Base-by-base conservation (phyloP, 2,113 vertebrate genomes). In the Amblyopsis rosae region DNA sequence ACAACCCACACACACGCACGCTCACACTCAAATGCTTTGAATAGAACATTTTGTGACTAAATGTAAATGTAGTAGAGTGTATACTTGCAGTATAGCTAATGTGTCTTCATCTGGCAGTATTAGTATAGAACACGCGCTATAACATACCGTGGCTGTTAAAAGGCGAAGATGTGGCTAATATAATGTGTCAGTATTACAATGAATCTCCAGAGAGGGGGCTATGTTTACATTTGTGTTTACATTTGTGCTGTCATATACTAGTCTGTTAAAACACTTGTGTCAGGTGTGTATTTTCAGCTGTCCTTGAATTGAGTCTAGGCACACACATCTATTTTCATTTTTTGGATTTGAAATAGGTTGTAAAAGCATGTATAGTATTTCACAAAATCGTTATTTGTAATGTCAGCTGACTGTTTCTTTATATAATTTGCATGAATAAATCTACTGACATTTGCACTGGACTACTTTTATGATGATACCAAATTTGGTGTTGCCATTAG, bases 371-470 rank as follows among this genome's bases (percentile, higher is more conserved):
- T 32, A 57, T 73, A 48, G 61, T 65, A 58, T 70, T 56, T 62
- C 1, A 50, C 63, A 66, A 70, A 68, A 67, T 57, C 50, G 53
- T 63, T 51, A 55, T 63, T 16, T 63, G 84, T 79, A 8, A 74
- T 76, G 81, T 77, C 68, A 64, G n/a, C 15, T 64, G 35, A 16
- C 54, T 32, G n/a, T 50, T 50, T 56, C 81, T 82, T 67, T 59
- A 65, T 63, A 81, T 86, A 59, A 87, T 85, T 88, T 81, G 87
- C 84, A 91, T 86, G 72, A 90, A 87, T 91, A 90, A 89, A 89
- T 80, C 48, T 74, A 87, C 87, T 87, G 70, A 86, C 82, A 84
- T 85, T 84, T 83, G 32, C 46, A 16, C 15, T 12, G 16, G 57
- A 61, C 15, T 62, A 26, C 6, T 72, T 62, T 50, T 26, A 26